A percentile compares a stretch with the other conserved stretches of the same genome.
Conservation (phyloP, 1,140 invertebrate genomes). For the Sinonovacula constricta region DNA sequence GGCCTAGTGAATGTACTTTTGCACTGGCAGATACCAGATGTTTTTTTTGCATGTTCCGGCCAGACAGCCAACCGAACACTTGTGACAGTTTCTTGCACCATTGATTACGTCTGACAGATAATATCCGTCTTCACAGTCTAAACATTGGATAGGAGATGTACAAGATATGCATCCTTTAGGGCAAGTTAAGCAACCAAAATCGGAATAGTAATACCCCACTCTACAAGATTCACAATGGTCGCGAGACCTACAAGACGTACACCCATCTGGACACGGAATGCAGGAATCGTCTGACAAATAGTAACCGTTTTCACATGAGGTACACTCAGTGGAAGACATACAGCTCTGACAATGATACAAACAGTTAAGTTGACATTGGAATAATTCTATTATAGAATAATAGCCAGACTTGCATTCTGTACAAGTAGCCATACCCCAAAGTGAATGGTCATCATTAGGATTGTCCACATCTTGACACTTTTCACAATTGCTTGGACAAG, state of each 20-base stretch:
- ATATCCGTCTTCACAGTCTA: not conserved
- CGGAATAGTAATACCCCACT: not conserved
- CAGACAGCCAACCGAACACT: not conserved
- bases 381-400: not conserved
- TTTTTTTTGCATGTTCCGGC: not conserved
- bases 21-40: not conserved
- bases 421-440: not conserved
- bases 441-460: too few relatives aligned
- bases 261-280: not conserved
- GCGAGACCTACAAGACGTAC: not conserved
- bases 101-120: too few relatives aligned
- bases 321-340: too few relatives aligned
- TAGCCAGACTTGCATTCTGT: not conserved
- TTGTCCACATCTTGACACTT: not conserved
- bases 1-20: not conserved
- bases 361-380: not conserved
- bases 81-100: not conserved
- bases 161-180: not conserved
- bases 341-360: too few relatives aligned
- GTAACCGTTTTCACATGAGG: too few relatives aligned
- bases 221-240: not conserved
- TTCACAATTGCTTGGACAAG: not conserved
- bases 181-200: not conserved
- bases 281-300: not conserved
- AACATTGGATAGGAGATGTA: not conserved